Evolutionary conservation across 1,140 invertebrate species (phyloP).

Genomic region (Pseudomyrmex concolor): DNA sequence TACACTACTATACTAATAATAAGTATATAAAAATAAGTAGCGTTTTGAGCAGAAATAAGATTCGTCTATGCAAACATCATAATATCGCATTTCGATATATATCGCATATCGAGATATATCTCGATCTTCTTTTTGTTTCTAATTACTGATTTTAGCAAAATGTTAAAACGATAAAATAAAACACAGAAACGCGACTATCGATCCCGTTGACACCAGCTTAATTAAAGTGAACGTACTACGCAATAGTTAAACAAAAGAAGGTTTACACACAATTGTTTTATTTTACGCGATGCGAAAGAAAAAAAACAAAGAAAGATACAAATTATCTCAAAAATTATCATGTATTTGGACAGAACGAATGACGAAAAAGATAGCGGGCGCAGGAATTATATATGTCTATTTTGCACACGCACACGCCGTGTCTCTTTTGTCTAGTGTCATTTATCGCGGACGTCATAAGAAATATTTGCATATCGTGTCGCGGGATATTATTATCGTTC

Average conservation of each 20-base stretch:
- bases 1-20: too few relatives aligned
- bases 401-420: not conserved
- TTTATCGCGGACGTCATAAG: slow-evolving; percentile 35
- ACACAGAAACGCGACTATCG: slow-evolving; percentile 22
- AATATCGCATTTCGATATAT: too few relatives aligned
- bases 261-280: not conserved
- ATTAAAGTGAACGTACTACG: slow-evolving; percentile 38
- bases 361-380: too few relatives aligned
- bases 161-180: too few relatives aligned
- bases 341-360: not conserved
- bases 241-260: not conserved
- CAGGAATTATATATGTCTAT: not conserved
- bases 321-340: not conserved
- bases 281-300: too few relatives aligned
- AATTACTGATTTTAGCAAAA: too few relatives aligned
- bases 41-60: too few relatives aligned
- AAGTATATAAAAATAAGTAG: too few relatives aligned
- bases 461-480: slow-evolving; percentile 59
- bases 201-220: slow-evolving; percentile 1
- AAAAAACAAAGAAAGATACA: too few relatives aligned
- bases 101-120: too few relatives aligned
- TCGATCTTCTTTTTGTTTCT: too few relatives aligned
- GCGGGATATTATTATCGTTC: slow-evolving; percentile 70
- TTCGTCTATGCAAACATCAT: too few relatives aligned
- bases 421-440: not conserved